Base-by-base conservation (phyloP, 1,140 invertebrate genomes). In the Cyphomyrmex costatus region DNA sequence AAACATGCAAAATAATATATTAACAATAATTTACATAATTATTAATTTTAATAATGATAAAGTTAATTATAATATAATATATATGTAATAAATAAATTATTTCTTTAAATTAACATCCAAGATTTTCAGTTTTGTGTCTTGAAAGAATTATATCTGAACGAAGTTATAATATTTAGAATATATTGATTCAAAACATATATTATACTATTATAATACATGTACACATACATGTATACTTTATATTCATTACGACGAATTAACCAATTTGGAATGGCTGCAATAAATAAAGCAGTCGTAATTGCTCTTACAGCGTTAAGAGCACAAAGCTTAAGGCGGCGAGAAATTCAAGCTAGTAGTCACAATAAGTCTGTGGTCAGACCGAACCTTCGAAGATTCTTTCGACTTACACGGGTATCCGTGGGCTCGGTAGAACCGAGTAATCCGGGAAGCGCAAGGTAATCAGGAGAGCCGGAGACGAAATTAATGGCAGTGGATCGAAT, bases 401-500 rank as follows among this genome's bases (percentile, higher is more conserved):
- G 51, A 53, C 30, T 56, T 6, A 36, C 30, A 27, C 61, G 61
- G 58, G 63, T 79, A 85, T 21, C 60, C 24, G 65, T 68, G 73
- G 63, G 76, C 80, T 46, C 60, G 78, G 42, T 79, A 16, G 58
- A 84, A 21, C 66, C 83, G 60, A 65, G 88, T 91, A 91, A 91
- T 92, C 89, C 89, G 83, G 42, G 88, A 49, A 78, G 66, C 90
- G 83, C 90, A 68, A 88, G 90, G 89, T 91, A 92, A 91, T 91
- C 90, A 90, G 86, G 88, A 85, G 71, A 86, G 74, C 68, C 65
- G 53, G 71, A 61, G 89, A 85, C 68, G 90, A 91, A 92, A 92
- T 92, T 92, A 92, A 92, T 91, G 90, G 89, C 86, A 63, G 53
- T 56, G 90, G 89, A 91, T 91, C 89, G 90, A 76, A 88, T 33